These are phyloP conservation scores for Cinclus mexicanus DNA, from an alignment of 2,113 vertebrate genomes.

Conservation along the genomic window DNA sequence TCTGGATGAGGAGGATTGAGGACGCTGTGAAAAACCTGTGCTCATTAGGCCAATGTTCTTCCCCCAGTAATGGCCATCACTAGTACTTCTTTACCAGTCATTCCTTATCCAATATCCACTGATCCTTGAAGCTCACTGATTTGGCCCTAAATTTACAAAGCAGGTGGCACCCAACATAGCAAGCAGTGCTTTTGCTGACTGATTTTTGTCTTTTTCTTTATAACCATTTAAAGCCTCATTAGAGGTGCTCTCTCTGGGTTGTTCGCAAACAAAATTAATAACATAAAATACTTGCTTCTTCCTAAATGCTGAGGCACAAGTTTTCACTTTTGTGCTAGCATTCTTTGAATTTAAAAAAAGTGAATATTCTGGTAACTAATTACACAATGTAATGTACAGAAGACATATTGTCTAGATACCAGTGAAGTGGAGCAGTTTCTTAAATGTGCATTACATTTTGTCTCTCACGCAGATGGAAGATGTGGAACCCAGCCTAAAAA, in stretches of 20 bases:
- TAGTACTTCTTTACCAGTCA: neutral
- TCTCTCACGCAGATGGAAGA: neutral
- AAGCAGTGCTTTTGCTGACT: neutral
- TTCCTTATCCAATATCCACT: neutral
- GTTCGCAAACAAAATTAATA: neutral
- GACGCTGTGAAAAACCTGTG: neutral
- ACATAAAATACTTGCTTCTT: neutral
- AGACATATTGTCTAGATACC: neutral
- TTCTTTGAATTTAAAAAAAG: neutral
- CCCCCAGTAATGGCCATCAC: neutral
- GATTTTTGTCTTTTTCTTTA: neutral
- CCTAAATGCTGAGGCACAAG: neutral
- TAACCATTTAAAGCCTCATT: neutral
- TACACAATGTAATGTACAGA: neutral
- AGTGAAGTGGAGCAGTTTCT: neutral
- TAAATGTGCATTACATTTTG: neutral
- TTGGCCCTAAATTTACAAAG: neutral
- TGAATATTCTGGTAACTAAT: neutral
- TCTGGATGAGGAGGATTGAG: neutral
- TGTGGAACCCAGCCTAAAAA: neutral
- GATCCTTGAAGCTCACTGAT: neutral
- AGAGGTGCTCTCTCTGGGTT: neutral
- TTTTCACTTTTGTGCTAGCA: neutral
- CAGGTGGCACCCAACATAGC: neutral
- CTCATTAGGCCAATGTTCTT: neutral